A percentile compares a stretch with the other conserved stretches of the same genome.
Evolutionary conservation across 2,797 vertebrate genomes (phyloP).

Genomic region (Ptychobarbus kaznakovi): DNA sequence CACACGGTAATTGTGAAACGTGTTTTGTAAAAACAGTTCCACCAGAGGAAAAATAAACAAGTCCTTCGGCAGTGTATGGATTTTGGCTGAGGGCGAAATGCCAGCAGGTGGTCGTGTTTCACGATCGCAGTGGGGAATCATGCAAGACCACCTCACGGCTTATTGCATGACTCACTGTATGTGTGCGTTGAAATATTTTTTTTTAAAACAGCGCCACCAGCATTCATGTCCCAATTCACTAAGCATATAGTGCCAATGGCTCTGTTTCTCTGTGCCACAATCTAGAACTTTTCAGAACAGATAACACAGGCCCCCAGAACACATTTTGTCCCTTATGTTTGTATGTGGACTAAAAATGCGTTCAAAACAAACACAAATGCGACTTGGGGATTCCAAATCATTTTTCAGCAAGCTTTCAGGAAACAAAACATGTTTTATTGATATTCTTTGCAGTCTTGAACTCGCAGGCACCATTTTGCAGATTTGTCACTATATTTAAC

Average conservation of each 20-base stretch:
- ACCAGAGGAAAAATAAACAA: conserved; percentile 52
- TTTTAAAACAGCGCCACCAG: neutral
- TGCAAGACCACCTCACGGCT: conserved; percentile 31
- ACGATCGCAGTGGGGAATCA: neutral
- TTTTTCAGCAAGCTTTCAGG: conserved; percentile 2
- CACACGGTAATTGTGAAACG: conserved; percentile 37
- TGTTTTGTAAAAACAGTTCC: conserved; percentile 53
- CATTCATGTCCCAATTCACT: conserved; percentile 26
- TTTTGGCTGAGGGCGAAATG: conserved; percentile 32
- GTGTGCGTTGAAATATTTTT: neutral
- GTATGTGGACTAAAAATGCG: conserved; percentile 11
- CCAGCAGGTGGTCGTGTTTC: conserved; percentile 36
- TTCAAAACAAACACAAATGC: conserved; percentile 27
- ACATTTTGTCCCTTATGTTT: neutral
- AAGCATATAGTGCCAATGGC: conserved; percentile 9
- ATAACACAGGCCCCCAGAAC: neutral
- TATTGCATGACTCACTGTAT: conserved; percentile 15
- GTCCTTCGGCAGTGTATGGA: conserved; percentile 24
- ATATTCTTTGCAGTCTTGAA: neutral
- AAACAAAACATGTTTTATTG: conserved; percentile 35
- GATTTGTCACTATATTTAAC: conserved; percentile 23
- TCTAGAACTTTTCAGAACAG: neutral
- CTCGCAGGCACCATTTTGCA: neutral
- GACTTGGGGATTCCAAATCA: neutral
- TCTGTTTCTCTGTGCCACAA: neutral